These are phyloP conservation scores for Pseudachorutes palmiensis DNA, from an alignment of 1,140 invertebrate genomes.

Conservation along the genomic window DNA sequence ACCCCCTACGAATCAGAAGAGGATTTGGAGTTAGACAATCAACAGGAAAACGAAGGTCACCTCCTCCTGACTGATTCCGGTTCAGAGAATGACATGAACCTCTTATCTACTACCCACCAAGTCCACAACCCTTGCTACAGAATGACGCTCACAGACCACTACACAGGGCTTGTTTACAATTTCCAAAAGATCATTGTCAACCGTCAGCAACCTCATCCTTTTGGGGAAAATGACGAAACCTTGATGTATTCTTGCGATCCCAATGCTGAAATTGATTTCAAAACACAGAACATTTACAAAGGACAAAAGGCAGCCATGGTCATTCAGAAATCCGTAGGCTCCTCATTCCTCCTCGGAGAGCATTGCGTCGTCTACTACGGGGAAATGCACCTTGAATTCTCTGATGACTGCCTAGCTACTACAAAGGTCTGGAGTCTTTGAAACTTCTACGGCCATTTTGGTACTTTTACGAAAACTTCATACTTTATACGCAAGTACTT, in stretches of 20 bases:
- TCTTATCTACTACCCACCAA: neutral
- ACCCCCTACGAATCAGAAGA: constrained; percentile 6
- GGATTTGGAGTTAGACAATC: neutral
- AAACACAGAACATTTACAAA: constrained; percentile 40
- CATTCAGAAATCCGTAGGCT: constrained; percentile 39
- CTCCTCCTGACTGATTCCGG: neutral
- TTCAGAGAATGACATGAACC: neutral
- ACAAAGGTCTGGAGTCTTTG: constrained; percentile 33
- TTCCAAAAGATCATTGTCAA: constrained; percentile 38
- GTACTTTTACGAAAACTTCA: no score
- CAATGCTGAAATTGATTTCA: constrained; percentile 38
- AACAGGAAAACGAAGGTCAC: neutral
- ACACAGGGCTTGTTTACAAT: constrained; percentile 38
- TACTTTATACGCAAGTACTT: no score
- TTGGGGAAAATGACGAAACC: neutral
- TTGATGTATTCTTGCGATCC: constrained; percentile 30
- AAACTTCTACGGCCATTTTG: no score
- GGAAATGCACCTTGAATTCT: constrained; percentile 37
- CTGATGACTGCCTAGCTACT: constrained; percentile 21
- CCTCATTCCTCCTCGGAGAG: constrained; percentile 35
- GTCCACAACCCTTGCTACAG: no score
- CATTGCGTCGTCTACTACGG: constrained; percentile 39
- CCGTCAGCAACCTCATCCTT: no score
- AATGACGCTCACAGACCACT: constrained; percentile 40
- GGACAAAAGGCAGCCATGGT: constrained; percentile 43